phyloP scores from a whole-genome alignment of 2,797 vertebrate genomes.

The Psittacula echo region DNA sequence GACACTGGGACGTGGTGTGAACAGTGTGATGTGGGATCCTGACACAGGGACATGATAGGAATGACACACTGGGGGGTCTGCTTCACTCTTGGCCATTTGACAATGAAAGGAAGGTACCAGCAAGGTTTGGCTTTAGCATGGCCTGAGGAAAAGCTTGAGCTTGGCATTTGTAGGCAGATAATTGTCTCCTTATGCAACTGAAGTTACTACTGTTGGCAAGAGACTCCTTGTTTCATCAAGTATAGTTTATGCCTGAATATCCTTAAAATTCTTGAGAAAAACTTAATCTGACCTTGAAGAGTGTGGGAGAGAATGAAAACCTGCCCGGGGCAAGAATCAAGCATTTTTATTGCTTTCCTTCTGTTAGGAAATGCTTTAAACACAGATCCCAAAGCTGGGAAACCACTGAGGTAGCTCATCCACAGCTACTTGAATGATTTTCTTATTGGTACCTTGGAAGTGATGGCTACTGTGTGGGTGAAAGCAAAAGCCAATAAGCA shows the following conservation, averaged over 20 bases:
- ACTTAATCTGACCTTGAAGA: not conserved
- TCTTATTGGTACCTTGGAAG: conserved; percentile 1
- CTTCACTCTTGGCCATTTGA: not conserved
- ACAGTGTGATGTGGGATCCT: not conserved
- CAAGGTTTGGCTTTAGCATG: not conserved
- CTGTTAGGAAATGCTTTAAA: not conserved
- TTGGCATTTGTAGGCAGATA: not conserved
- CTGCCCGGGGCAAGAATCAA: not conserved
- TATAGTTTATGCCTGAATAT: not conserved
- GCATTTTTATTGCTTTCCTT: not conserved
- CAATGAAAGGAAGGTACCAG: not conserved
- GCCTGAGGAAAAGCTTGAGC: not conserved
- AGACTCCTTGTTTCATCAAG: not conserved
- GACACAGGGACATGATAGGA: rapidly evolving
- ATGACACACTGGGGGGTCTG: not conserved
- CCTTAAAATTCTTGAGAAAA: not conserved
- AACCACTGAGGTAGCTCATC: not conserved
- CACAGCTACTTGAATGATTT: not conserved
- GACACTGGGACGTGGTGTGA: not conserved
- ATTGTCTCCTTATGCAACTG: not conserved
- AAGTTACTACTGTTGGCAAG: not conserved
- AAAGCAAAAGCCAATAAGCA: not conserved
- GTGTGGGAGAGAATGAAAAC: not conserved
- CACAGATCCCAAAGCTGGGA: not conserved
- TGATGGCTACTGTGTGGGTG: not conserved